Evolutionary conservation across 2,888 invertebrate genomes (phyloP), one percentile per base, ranked within the genome.

Genomic region (Arge pagana): DNA sequence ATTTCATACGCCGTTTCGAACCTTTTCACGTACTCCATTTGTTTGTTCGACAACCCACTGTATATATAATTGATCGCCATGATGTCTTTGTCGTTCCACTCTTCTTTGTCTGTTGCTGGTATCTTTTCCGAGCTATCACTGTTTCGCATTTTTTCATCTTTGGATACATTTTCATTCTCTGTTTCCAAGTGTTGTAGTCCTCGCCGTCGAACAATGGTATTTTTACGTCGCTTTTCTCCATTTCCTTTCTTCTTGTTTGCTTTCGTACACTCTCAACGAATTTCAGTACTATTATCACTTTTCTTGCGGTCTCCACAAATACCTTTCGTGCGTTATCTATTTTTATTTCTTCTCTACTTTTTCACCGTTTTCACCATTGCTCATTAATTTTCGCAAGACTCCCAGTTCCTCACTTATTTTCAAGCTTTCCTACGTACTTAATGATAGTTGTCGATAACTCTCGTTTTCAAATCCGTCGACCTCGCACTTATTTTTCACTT

Each of bases 1-100:
- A 59, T 57, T 19, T 48, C 40, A 23, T 48, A 50, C 6, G 56
- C 55, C 10, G 49, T 52, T 42, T 57, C 51, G 23, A 37, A 15
- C 4, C 37, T 28, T 21, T 21, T 13, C 5, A 58, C 43, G 26
- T 45, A 54, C 39, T 56, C 40, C 28, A 56, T 40, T 26, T 56
- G 55, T 40, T 51, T 50, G 39, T 56, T 55, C n/a, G 52, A 33
- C 11, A 55, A 37, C 7, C 41, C 48, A 31, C 54, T 52, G 21
- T 49, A 52, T 8, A 52, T 52, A 28, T 24, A 49, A 21, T 54
- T 51, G 3, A 40, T 52, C 3, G 54, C 50, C 30, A 37, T 54
- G 10, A 55, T 5, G 10, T 55, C 30, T 21, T 39, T 37, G 2
- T 48, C 52, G 4, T 36, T 28, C 54, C 54, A 56, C 3, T 30